Percentiles rank a stretch among this genome's conserved stretches.
phyloP scores from a whole-genome alignment of 2,113 vertebrate species.

The Rhipidura dahli region DNA sequence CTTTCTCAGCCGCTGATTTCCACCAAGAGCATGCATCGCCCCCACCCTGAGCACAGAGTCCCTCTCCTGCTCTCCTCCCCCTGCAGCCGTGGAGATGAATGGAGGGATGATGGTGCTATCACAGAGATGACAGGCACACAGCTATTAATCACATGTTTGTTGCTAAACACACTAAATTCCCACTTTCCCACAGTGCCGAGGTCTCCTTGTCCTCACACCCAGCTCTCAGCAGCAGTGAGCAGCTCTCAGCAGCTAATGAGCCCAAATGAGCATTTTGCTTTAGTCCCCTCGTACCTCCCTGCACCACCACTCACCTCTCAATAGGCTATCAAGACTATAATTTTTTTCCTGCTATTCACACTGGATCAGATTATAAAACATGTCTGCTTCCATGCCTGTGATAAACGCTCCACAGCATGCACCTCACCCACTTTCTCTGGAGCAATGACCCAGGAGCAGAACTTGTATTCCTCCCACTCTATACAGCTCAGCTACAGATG shows the following conservation, averaged over 20 bases:
- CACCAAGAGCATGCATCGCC: not conserved
- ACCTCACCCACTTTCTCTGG: not conserved
- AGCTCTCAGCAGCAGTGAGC: not conserved
- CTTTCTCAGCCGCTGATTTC: not conserved
- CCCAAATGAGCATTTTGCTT: not conserved
- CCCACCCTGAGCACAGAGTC: accelerated
- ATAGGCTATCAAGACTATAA: not conserved
- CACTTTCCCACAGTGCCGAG: not conserved
- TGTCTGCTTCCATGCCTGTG: not conserved
- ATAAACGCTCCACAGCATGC: not conserved
- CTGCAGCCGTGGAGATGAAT: not conserved
- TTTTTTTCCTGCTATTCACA: not conserved
- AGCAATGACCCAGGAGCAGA: not conserved
- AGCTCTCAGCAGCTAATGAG: not conserved
- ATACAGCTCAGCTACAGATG: not conserved
- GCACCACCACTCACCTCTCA: not conserved
- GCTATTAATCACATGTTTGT: not conserved
- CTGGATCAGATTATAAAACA: not conserved
- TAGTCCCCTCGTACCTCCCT: not conserved
- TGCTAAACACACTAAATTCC: not conserved
- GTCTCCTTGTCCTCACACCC: not conserved
- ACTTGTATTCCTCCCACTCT: not conserved
- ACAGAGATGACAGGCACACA: not conserved
- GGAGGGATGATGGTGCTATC: not conserved
- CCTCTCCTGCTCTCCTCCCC: not conserved